Percentiles rank a stretch among this genome's conserved stretches.
Conservation (phyloP, 1,140 invertebrate genomes). For the Drosophila obscura region DNA sequence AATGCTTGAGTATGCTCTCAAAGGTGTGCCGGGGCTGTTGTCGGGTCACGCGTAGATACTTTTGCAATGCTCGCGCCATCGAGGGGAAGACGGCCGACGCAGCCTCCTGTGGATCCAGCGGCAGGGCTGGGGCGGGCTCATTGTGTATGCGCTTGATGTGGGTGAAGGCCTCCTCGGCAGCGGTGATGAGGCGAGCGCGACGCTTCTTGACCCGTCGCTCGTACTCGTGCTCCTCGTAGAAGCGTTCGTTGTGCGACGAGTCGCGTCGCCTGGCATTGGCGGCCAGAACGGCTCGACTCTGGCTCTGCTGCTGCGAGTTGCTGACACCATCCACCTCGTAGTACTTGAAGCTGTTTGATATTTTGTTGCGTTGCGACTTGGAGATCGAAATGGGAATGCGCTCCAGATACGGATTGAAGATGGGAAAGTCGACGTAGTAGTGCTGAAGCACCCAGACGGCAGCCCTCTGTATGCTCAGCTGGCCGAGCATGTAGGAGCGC, state of each 20-base stretch:
- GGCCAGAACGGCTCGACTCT: conserved; percentile 88
- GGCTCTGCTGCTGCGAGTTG: conserved; percentile 88
- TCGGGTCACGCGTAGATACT: conserved; percentile 96
- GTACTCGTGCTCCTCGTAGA: conserved; percentile 99
- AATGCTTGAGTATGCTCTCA: conserved; percentile 93
- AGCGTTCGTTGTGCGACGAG: conserved; percentile 97
- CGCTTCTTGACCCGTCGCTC: conserved; percentile 96
- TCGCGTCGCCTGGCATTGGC: conserved; percentile 90
- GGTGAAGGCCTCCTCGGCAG: conserved; percentile 98
- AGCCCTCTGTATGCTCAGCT: conserved; percentile 96
- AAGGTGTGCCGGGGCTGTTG: conserved; percentile 98
- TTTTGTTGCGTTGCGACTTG: conserved; percentile 90
- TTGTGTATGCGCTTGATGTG: conserved; percentile 94
- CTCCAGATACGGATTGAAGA: conserved; percentile 98
- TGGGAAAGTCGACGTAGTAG: conserved; percentile 98
- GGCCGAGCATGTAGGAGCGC: conserved; percentile 93
- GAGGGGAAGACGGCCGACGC: conserved; percentile 98
- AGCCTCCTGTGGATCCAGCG: conserved; percentile 96
- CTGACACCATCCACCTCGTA: conserved; percentile 97
- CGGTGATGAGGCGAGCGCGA: conserved; percentile 93
- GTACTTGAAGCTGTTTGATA: conserved; percentile 94
- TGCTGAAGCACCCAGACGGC: conserved; percentile 96
- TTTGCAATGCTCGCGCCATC: conserved; percentile 96
- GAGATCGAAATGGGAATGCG: conserved; percentile 90
- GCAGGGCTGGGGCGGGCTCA: conserved; percentile 87